Evolutionary conservation across 2,797 vertebrate genomes (phyloP).

Genomic region (Rousettus madagascariensis): DNA sequence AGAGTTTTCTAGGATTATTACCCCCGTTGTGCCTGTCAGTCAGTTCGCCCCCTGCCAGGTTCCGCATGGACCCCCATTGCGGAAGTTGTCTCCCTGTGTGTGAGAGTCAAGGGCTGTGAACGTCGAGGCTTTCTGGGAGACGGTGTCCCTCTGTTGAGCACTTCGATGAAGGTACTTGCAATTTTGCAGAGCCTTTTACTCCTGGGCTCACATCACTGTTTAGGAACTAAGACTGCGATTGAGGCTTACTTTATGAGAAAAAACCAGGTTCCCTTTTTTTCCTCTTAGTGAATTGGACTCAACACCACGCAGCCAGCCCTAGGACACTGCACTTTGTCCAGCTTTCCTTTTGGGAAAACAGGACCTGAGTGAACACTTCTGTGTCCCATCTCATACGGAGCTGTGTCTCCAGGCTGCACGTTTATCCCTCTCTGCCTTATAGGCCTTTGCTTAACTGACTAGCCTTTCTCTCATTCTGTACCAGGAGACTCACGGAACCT

Average conservation of each 20-base stretch:
- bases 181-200: not conserved
- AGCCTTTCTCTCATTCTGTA: not conserved
- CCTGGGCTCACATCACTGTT: not conserved
- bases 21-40: not conserved
- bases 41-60: not conserved
- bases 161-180: too few species aligned
- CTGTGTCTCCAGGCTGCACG: not conserved
- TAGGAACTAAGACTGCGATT: not conserved
- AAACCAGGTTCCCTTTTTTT: conserved; percentile 26
- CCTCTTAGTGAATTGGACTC: not conserved
- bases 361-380: not conserved
- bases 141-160: not conserved
- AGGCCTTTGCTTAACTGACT: not conserved
- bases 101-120: not conserved
- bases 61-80: too few species aligned
- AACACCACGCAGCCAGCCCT: not conserved
- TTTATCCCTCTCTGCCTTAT: not conserved
- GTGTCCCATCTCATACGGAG: not conserved
- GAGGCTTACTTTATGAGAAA: not conserved
- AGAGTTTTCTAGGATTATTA: not conserved
- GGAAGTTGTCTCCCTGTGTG: not conserved
- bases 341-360: not conserved
- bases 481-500: not conserved
- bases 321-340: not conserved
- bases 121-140: rapidly evolving